Percentiles rank a stretch among this genome's conserved stretches.
Conservation (phyloP, 2,888 invertebrate species). For the Lobophora halterata region DNA sequence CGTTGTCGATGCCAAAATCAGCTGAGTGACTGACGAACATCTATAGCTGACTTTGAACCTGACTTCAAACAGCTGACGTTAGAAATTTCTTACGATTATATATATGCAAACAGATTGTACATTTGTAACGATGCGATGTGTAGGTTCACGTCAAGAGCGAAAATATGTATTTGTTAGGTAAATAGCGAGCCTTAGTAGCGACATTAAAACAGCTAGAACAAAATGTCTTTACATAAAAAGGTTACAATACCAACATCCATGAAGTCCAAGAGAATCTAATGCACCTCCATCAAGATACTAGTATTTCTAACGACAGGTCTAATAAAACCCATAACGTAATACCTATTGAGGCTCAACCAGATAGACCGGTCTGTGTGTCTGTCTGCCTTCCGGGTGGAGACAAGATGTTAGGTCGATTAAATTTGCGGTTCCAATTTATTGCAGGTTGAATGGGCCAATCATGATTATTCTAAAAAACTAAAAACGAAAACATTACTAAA, state of each 20-base stretch:
- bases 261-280: background rate
- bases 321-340: conserved; percentile 11
- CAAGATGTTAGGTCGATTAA: background rate
- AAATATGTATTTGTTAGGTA: no score
- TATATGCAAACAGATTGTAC: no score
- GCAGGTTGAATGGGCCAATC: no score
- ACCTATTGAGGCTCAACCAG: conserved; percentile 27
- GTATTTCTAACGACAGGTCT: conserved; percentile 4
- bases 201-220: no score
- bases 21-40: conserved; percentile 41
- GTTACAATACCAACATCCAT: background rate
- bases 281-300: conserved; percentile 10
- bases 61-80: conserved; percentile 20
- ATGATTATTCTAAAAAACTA: no score
- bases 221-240: no score
- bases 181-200: no score
- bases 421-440: background rate
- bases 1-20: conserved; percentile 35
- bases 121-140: no score
- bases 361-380: conserved; percentile 33
- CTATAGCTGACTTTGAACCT: conserved; percentile 43
- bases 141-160: no score
- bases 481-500: no score
- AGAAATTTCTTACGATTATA: conserved; percentile 10
- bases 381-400: conserved; percentile 31